Evolutionary conservation across 2,888 invertebrate species (phyloP).

Genomic region (Axea sp.): DNA sequence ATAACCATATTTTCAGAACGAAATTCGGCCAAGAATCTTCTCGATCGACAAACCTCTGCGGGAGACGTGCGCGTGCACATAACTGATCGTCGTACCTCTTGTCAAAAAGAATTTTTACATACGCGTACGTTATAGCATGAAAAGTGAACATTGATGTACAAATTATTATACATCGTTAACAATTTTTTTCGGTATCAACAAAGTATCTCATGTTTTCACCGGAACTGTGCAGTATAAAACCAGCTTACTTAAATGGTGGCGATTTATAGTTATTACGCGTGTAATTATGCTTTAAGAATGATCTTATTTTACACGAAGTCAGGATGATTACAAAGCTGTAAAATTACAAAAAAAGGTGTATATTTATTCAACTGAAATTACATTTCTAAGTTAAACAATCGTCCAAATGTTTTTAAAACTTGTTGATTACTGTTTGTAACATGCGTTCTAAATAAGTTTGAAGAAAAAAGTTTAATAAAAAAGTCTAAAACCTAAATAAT

Average conservation of each 20-base stretch:
- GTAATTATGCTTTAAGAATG: too few relatives aligned
- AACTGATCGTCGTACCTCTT: constrained; percentile 47
- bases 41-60: constrained; percentile 34
- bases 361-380: too few relatives aligned
- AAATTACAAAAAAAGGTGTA: too few relatives aligned
- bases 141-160: constrained; percentile 22
- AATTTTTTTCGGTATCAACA: constrained; percentile 31
- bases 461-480: too few relatives aligned
- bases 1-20: constrained; percentile 24
- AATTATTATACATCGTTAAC: constrained; percentile 29
- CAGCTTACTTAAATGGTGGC: constrained; percentile 19
- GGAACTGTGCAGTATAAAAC: constrained; percentile 19
- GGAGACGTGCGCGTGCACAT: constrained; percentile 35
- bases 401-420: too few relatives aligned
- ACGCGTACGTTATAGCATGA: constrained; percentile 11
- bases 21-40: constrained; percentile 40
- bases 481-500: too few relatives aligned
- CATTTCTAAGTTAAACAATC: too few relatives aligned
- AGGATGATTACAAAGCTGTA: too few relatives aligned
- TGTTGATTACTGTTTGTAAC: too few relatives aligned
- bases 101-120: constrained; percentile 25
- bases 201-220: constrained; percentile 28
- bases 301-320: too few relatives aligned
- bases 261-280: constrained; percentile 9
- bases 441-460: too few relatives aligned